Percentiles rank a stretch among this genome's conserved stretches.
Evolutionary conservation across 1,140 invertebrate genomes (phyloP).

Genomic region (Thaumatotibia leucotreta): DNA sequence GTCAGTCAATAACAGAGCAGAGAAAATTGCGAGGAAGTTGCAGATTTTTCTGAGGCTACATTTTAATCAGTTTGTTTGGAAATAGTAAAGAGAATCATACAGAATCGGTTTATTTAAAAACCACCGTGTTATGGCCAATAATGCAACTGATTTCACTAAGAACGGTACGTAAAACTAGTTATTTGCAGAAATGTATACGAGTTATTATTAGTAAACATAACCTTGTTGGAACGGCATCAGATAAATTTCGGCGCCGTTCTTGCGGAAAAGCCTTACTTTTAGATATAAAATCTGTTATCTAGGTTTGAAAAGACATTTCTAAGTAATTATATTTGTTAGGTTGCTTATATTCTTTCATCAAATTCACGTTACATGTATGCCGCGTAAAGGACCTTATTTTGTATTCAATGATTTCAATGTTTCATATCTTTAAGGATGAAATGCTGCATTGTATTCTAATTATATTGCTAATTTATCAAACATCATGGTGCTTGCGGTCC

Average conservation of each 20-base stretch:
- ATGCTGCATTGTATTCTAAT: background rate
- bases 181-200: background rate
- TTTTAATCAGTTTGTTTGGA: background rate
- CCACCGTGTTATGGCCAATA: background rate
- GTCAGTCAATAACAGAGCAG: background rate
- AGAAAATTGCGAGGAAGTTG: background rate
- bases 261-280: background rate
- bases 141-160: slow-evolving; percentile 12
- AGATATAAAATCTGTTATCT: background rate
- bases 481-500: background rate
- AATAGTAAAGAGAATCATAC: background rate
- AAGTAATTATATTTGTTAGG: background rate
- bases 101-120: background rate
- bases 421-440: background rate
- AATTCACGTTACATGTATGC: background rate
- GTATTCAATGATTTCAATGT: background rate
- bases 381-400: background rate
- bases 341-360: background rate
- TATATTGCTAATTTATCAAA: background rate
- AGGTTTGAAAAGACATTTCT: background rate
- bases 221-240: background rate
- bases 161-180: background rate
- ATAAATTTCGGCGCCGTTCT: background rate
- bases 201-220: slow-evolving; percentile 1
- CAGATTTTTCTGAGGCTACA: background rate